Evolutionary conservation across 64 coral and sea anemone species (phyloP).

Genomic region (Porites australiensis): DNA sequence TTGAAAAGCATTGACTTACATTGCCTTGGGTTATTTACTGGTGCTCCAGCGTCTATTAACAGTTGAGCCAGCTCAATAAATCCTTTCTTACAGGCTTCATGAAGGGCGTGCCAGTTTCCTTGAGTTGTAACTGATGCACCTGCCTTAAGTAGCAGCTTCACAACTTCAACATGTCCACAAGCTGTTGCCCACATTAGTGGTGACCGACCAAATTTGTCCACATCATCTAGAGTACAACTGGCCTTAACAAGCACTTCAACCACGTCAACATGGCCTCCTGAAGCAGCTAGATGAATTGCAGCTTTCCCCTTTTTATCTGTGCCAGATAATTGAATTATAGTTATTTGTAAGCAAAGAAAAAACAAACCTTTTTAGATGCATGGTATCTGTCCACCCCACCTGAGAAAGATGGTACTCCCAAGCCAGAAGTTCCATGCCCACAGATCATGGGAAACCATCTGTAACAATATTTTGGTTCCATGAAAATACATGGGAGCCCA

Average conservation of each 20-base stretch:
- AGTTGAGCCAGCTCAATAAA: conserved; percentile 72
- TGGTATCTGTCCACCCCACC: not conserved
- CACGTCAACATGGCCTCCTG: conserved; percentile 73
- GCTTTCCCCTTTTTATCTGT: conserved; percentile 83
- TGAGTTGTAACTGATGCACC: conserved; percentile 71
- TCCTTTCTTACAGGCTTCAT: conserved; percentile 93
- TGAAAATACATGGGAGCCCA: no score
- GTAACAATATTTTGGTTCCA: no score
- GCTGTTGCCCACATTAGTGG: conserved; percentile 89
- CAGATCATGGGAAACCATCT: no score
- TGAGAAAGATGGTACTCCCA: no score
- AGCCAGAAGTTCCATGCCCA: no score
- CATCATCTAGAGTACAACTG: conserved; percentile 58
- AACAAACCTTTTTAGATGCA: no score
- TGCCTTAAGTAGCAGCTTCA: conserved; percentile 78
- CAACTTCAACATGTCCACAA: conserved; percentile 56
- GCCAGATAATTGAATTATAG: not conserved
- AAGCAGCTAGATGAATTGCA: conserved; percentile 83
- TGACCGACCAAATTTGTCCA: conserved; percentile 93
- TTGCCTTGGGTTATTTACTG: conserved; percentile 87
- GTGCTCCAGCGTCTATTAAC: conserved; percentile 79
- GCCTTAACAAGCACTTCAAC: conserved; percentile 79
- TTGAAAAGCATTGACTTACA: conserved; percentile 66
- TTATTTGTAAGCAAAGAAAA: no score
- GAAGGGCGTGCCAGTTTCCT: conserved; percentile 95